phyloP scores from a whole-genome alignment of 2,113 vertebrate species.

The Eonycteris spelaea region DNA sequence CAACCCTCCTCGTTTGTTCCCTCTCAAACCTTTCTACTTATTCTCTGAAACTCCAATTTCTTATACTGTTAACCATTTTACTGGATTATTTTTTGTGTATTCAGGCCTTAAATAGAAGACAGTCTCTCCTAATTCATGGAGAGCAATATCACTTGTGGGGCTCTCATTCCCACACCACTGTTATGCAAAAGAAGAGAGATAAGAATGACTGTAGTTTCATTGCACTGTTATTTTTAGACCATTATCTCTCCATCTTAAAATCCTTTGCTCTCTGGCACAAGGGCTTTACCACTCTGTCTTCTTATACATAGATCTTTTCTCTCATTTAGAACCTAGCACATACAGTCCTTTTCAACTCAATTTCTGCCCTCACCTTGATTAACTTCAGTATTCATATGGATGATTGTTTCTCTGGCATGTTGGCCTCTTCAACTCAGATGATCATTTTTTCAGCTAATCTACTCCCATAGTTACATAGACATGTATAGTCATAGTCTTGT shows the following conservation, averaged over 20 bases:
- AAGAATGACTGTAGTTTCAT: background rate
- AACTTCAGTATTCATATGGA: background rate
- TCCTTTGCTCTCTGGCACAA: background rate
- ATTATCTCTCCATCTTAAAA: background rate
- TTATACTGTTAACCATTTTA: background rate
- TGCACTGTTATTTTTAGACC: background rate
- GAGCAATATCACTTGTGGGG: background rate
- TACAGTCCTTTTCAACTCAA: background rate
- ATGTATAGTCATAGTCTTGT: background rate
- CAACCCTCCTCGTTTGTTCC: background rate
- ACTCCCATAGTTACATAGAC: background rate
- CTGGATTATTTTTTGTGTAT: background rate
- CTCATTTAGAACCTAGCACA: background rate
- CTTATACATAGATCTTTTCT: background rate
- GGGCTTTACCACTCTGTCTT: background rate
- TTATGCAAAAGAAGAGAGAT: background rate
- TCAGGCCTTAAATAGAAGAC: background rate
- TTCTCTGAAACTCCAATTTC: background rate
- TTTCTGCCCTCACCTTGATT: background rate
- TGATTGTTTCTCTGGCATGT: background rate
- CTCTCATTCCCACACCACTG: background rate
- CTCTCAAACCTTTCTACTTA: background rate
- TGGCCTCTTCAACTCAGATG: background rate
- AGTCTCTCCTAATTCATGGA: background rate
- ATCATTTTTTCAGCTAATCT: background rate